phyloP scores from a whole-genome alignment of 2,113 vertebrate genomes.

The zebrafish (Danio rerio) region GRCz12tu NC_133178.1:63155501-63156000 shows the following conservation, averaged over 20 bases:
- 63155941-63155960: conserved; percentile 99
- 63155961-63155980: conserved; percentile 98
- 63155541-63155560: no score
- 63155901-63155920: conserved; percentile 99
- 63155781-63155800: conserved; percentile 48
- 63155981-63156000: conserved; percentile 99
- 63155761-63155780: conserved; percentile 28
- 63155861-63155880: conserved; percentile 88
- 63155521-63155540: no score
- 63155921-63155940: conserved; percentile 99
- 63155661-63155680: conserved; percentile 13
- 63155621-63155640: conserved; percentile 7
- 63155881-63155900: conserved; percentile 99
- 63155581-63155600: conserved; percentile 11
- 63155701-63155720: conserved; percentile 39
- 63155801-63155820: conserved; percentile 66
- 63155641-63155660: conserved; percentile 31
- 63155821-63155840: conserved; percentile 67
- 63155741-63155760: conserved; percentile 48
- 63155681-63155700: not conserved
- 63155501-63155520: no score
- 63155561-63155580: not conserved
- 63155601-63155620: not conserved
- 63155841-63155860: conserved; percentile 84
- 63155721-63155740: conserved; percentile 64